Base-by-base conservation (phyloP, 2,888 invertebrate genomes). In the Chymomyza procnemis region DNA sequence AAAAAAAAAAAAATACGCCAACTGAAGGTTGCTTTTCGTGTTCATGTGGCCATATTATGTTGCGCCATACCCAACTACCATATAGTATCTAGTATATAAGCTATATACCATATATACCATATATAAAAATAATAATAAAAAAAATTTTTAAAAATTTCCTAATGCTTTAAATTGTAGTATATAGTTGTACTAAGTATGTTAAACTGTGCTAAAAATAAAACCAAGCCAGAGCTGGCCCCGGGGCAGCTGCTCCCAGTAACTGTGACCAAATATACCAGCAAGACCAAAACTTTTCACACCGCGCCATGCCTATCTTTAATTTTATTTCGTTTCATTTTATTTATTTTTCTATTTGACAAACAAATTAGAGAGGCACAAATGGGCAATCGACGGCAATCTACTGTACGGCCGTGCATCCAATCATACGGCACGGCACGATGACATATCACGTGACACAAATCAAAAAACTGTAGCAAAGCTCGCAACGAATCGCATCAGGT, bases 371-470 rank as follows among this genome's bases (percentile, higher is more conserved):
- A n/a, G n/a, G n/a, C n/a, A 4, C 34, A 41, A 41, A 41, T 41
- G 34, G 34, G 12, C 34, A 41, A 41, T 41, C 34, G 34, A 12
- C 34, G 12, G n/a, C n/a, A n/a, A n/a, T n/a, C n/a, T 2, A 4
- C 34, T 26, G 34, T 8, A 34, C 34, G 34, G 34, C 34, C 34
- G 34, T 34, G 34, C 9, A 41, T 26, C 26, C 34, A 12, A 3
- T 30, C 30, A 30, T 52, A 4, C 18, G 8, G n/a, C 8, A 54
- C 9, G 21, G 18, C 54, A 18, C 21, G 8, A 52, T 61, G 72
- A 47, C 61, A 68, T 68, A 72, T 72, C 72, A 72, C 72, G 72
- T 73, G 72, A 73, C 72, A 73, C 73, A 72, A 72, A 72, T 73
- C 73, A 72, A 73, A 73, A 59, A 12, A 34, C 30, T 34, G 26